phyloP scores from a whole-genome alignment of 2,113 vertebrate genomes.

The Aviceda subcristata region DNA sequence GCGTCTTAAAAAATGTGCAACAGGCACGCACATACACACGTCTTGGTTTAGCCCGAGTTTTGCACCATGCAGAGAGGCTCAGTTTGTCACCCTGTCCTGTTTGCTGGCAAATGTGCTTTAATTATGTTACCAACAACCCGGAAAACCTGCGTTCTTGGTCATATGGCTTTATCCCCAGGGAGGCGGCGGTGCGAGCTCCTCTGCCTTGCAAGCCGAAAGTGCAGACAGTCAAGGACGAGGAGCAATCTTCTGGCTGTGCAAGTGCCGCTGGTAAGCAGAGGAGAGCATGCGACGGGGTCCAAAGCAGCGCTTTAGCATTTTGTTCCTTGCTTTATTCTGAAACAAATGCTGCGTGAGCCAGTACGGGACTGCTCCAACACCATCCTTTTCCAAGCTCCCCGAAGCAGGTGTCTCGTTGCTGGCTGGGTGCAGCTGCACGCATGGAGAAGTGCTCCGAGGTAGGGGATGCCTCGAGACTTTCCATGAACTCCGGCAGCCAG shows the following conservation, averaged over 20 bases:
- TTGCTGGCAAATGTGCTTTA: neutral
- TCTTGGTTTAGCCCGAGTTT: neutral
- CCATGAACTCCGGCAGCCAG: neutral
- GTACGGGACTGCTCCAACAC: neutral
- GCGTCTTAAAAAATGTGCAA: neutral
- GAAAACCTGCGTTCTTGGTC: neutral
- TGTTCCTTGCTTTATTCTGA: neutral
- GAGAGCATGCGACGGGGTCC: accelerated
- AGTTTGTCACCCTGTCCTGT: neutral
- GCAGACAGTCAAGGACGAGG: neutral
- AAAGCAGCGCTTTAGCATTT: accelerated
- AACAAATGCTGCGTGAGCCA: neutral
- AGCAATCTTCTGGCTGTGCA: neutral
- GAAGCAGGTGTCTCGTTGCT: neutral
- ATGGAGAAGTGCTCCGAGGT: neutral
- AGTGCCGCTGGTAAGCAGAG: neutral
- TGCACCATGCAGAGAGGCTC: neutral
- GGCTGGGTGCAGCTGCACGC: neutral
- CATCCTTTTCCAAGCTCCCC: accelerated
- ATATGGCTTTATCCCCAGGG: neutral
- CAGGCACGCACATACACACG: accelerated
- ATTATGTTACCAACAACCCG: neutral
- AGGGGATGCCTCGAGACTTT: neutral
- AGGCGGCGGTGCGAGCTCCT: neutral
- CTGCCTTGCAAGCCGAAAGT: accelerated